Base-by-base conservation (phyloP, 2,888 invertebrate genomes). In the Vandiemenella viatica region DNA sequence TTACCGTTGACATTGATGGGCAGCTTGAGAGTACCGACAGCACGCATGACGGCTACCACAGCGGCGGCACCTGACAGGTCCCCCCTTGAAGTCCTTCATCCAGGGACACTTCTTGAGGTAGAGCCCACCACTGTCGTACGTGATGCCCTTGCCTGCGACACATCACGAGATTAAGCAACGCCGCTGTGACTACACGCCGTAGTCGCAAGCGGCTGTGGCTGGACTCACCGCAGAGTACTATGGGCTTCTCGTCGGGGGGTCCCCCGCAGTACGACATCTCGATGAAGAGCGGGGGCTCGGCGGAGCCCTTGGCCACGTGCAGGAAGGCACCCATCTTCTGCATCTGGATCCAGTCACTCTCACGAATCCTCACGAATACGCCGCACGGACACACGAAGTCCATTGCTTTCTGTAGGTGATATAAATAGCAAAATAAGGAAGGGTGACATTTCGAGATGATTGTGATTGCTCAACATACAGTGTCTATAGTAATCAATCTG, bases 41-140 rank as follows among this genome's bases (percentile, higher is more conserved):
- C 79, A 46, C 78, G 70, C 44, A 82, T 75, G 3, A 81, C 72
- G 0, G 80, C 82, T 4, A 83, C 70, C 2, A 84, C 82, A 58
- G 80, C 79, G 1, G 88, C 88, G 1, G 87, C 88, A 1, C 88
- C 88, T 0, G 84, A 84, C 87, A 89, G 87, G 60, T 89, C 88
- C 1, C 80, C 46, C 86, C 52, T 82, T 71, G 86, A 87, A 87
- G 55, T 73, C 69, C 52, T 72, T 72, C 67, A 86, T 75, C 32
- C 75, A 73, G 5, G 70, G 61, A 13, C 73, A 64, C 1, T 75
- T 67, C 61, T 84, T 86, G 49, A 85, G 61, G 52, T 80, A 80
- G 48, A 87, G 67, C 50, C 73, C 73, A 51, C 73, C 73, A 49
- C 67, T 67, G 56, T 76, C 79, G 58, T 75, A 79, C 1, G 78